Evolutionary conservation across 35 echinoderm and acorn worm genomes (phyloP).

Genomic region (Diadema setosum): DNA sequence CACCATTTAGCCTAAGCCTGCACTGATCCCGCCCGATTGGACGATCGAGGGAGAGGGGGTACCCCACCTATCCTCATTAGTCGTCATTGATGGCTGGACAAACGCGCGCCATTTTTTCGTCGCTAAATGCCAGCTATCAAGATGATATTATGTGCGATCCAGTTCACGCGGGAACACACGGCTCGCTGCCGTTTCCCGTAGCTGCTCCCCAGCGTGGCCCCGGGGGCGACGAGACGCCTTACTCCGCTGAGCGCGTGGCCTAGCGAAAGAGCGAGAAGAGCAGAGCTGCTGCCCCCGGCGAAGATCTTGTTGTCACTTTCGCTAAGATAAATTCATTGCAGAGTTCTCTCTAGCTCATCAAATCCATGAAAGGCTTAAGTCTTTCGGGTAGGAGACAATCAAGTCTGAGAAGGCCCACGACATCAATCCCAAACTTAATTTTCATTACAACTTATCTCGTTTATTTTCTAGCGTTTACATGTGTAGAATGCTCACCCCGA

Average conservation of each 20-base stretch:
- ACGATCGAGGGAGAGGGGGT: background rate
- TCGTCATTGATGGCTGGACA: background rate
- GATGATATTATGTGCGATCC: slow-evolving; percentile 12
- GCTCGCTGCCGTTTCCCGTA: background rate
- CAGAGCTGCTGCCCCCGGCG: background rate
- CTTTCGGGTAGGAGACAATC: no score
- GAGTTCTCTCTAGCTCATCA: no score
- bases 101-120: background rate
- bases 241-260: background rate
- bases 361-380: no score
- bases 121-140: slow-evolving; percentile 9
- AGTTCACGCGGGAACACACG: background rate
- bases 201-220: no score
- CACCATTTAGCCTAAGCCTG: slow-evolving; percentile 14
- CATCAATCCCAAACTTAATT: no score
- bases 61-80: slow-evolving; percentile 24
- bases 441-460: no score
- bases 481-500: no score
- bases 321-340: background rate
- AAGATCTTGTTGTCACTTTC: background rate
- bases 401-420: no score
- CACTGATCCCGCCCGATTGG: background rate
- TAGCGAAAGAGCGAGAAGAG: background rate
- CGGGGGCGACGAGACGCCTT: no score
- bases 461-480: no score